Percentiles rank a stretch among this genome's conserved stretches.
Conservation (phyloP, 2,888 invertebrate genomes). For the Piscicola geometra region DNA sequence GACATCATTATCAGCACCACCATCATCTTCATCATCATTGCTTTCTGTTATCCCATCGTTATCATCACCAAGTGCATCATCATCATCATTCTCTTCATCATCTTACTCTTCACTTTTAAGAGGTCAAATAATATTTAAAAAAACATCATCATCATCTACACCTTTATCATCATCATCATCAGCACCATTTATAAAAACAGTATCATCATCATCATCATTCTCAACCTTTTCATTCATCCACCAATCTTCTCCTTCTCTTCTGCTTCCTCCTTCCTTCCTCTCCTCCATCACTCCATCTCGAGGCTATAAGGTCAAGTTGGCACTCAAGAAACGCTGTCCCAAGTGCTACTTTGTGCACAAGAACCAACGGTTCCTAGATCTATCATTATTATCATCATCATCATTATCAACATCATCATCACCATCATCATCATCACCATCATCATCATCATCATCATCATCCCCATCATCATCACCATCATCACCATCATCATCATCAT, state of each 20-base stretch:
- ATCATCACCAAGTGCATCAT: too few relatives aligned
- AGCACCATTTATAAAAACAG: background rate
- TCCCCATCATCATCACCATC: background rate
- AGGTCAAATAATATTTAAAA: too few relatives aligned
- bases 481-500: background rate
- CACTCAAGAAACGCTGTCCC: constrained; percentile 47
- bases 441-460: background rate
- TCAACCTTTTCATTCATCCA: background rate
- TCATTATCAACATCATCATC: background rate
- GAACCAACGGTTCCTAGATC: constrained; percentile 37
- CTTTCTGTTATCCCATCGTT: too few relatives aligned
- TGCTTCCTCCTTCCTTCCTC: background rate
- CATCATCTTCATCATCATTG: too few relatives aligned
- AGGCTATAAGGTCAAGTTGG: constrained; percentile 47
- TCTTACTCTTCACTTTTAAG: too few relatives aligned
- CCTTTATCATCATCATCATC: too few relatives aligned
- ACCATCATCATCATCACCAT: background rate
- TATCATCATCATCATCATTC: background rate
- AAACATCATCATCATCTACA: too few relatives aligned
- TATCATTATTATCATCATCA: background rate
- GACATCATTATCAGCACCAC: too few relatives aligned
- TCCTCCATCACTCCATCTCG: background rate
- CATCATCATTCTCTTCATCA: too few relatives aligned
- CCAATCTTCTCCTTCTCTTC: background rate
- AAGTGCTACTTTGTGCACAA: constrained; percentile 52